Evolutionary conservation across 2,797 vertebrate genomes (phyloP).

Genomic region (Chloroceryle inda): DNA sequence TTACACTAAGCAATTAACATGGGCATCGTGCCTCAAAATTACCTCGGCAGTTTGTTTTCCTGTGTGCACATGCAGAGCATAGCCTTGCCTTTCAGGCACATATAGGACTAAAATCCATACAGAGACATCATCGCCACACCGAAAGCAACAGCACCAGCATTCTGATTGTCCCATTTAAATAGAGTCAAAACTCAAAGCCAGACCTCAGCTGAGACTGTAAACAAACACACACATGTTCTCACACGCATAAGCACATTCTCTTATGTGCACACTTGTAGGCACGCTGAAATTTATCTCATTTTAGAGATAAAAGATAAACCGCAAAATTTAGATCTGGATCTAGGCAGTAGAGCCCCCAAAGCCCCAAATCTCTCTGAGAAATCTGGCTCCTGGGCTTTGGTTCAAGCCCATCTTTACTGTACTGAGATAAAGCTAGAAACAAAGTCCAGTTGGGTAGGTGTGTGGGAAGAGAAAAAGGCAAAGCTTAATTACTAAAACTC

Average conservation of each 20-base stretch:
- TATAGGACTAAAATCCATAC: background rate
- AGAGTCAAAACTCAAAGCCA: background rate
- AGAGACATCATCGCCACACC: background rate
- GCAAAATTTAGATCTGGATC: background rate
- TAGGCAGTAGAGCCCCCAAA: background rate
- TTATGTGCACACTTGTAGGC: accelerated
- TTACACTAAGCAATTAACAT: background rate
- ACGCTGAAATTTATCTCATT: background rate
- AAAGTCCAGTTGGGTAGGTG: constrained; percentile 58
- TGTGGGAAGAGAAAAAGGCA: constrained; percentile 68
- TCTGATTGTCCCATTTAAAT: background rate
- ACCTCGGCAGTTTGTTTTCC: background rate
- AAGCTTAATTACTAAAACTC: constrained; percentile 72
- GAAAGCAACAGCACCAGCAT: background rate
- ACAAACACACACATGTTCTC: background rate
- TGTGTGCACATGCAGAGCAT: background rate
- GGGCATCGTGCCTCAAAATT: accelerated
- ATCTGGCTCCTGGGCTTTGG: background rate
- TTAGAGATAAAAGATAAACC: background rate
- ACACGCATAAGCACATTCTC: background rate
- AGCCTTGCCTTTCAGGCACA: background rate
- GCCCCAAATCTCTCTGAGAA: background rate
- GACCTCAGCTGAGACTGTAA: background rate
- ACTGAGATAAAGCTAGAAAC: constrained; percentile 10
- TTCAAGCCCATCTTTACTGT: background rate